phyloP scores from a whole-genome alignment of 2,113 vertebrate species.

The Todiramphus chloris region DNA sequence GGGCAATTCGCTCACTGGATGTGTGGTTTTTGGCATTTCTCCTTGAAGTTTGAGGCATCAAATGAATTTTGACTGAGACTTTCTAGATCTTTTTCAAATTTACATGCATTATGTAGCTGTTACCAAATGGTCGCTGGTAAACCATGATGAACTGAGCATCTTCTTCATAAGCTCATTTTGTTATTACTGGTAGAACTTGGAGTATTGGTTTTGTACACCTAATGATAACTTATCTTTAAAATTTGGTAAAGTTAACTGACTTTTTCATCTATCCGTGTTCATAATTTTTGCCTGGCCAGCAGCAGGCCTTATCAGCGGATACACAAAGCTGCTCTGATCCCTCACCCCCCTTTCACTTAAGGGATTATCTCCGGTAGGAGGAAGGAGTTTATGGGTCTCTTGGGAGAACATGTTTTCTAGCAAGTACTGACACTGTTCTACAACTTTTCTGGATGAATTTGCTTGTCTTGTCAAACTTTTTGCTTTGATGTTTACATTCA shows the following conservation, averaged over 20 bases:
- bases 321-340: background rate
- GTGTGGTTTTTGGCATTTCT: background rate
- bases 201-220: background rate
- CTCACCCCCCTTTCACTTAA: background rate
- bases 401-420: background rate
- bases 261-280: background rate
- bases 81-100: background rate
- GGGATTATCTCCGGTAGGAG: background rate
- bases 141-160: background rate
- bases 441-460: background rate
- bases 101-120: background rate
- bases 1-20: background rate
- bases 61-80: background rate
- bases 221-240: background rate
- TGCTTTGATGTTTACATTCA: conserved; percentile 14
- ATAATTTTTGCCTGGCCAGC: background rate
- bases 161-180: background rate
- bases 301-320: background rate
- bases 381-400: background rate
- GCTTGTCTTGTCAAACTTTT: background rate
- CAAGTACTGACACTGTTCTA: background rate
- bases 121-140: background rate
- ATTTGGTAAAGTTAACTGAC: background rate
- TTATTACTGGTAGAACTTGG: background rate
- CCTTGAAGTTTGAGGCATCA: background rate